Evolutionary conservation across 2,113 vertebrate species (phyloP).

Genomic region (Cephalopterus ornatus): DNA sequence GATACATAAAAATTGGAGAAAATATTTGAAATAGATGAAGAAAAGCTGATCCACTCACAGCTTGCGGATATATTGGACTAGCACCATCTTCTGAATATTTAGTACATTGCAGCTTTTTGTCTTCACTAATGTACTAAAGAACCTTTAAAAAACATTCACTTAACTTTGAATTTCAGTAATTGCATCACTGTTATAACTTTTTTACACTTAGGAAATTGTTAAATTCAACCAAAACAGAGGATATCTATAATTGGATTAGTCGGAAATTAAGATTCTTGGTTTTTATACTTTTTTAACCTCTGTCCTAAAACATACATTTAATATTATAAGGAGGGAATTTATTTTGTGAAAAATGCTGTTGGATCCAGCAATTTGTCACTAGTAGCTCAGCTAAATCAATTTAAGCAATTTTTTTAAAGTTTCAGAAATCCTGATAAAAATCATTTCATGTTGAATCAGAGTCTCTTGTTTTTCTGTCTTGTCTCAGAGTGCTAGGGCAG

Average conservation of each 20-base stretch:
- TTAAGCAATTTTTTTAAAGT: neutral
- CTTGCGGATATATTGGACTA: constrained; percentile 40
- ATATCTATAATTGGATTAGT: neutral
- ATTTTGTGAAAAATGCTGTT: neutral
- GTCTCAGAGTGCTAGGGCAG: neutral
- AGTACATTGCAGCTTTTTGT: constrained; percentile 43
- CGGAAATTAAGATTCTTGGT: neutral
- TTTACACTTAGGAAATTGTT: neutral
- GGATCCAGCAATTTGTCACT: neutral
- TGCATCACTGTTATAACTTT: neutral
- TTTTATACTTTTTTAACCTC: neutral
- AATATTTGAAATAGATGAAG: neutral
- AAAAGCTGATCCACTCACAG: neutral
- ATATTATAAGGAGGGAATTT: neutral
- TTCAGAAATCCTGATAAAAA: neutral
- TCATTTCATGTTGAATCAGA: neutral
- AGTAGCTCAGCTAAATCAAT: neutral
- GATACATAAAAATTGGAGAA: neutral
- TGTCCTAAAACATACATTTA: neutral
- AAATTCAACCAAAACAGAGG: neutral
- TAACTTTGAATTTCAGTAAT: neutral
- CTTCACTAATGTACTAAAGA: neutral
- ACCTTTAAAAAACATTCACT: neutral
- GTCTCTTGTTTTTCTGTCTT: neutral
- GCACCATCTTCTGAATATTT: constrained; percentile 66